phyloP scores from a whole-genome alignment of 2,113 vertebrate genomes.

The Copsychus sechellarum region DNA sequence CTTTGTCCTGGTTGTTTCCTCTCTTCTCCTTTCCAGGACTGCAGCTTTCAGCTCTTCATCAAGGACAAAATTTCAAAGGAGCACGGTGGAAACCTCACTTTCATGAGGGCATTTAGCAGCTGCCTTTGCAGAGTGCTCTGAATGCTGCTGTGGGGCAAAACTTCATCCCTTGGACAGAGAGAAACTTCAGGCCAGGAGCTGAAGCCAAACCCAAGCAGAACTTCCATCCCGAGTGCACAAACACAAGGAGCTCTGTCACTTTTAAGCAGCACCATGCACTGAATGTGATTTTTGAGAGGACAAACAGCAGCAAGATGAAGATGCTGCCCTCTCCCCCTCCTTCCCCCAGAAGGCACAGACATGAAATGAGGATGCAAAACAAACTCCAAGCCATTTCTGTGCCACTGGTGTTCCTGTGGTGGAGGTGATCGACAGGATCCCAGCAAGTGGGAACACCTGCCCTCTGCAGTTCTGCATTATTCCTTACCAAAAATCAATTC shows the following conservation, averaged over 20 bases:
- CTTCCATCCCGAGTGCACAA: rapidly evolving
- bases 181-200: neutral
- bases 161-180: neutral
- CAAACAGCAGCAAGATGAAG: neutral
- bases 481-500: neutral
- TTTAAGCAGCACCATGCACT: rapidly evolving
- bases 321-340: rapidly evolving
- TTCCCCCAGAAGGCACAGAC: neutral
- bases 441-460: rapidly evolving
- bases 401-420: rapidly evolving
- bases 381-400: rapidly evolving
- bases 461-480: neutral
- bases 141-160: rapidly evolving
- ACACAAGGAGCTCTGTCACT: neutral
- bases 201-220: neutral
- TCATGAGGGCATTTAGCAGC: neutral
- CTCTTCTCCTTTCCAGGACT: neutral
- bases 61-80: neutral
- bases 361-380: neutral
- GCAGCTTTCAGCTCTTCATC: neutral
- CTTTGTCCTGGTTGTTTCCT: neutral
- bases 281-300: neutral
- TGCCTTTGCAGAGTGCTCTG: neutral
- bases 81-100: neutral
- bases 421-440: neutral